phyloP scores from a whole-genome alignment of 2,113 vertebrate species.

The Plectropomus leopardus region DNA sequence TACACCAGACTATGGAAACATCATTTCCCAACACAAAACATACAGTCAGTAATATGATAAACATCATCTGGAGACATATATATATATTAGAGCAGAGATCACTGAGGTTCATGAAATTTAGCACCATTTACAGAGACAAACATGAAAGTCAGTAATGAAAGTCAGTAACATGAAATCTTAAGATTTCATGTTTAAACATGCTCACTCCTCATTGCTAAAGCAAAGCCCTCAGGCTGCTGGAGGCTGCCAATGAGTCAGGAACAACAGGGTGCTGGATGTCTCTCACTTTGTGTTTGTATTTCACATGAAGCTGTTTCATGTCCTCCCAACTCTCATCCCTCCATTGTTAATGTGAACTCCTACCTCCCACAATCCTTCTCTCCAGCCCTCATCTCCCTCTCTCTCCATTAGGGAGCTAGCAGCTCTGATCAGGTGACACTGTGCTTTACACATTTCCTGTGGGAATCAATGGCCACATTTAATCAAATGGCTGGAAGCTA shows the following conservation, averaged over 20 bases:
- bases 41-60: not conserved
- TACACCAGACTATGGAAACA: not conserved
- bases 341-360: slow-evolving; percentile 56
- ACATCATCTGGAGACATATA: not conserved
- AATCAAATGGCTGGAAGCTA: slow-evolving; percentile 69
- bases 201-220: slow-evolving; percentile 30
- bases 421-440: slow-evolving; percentile 65
- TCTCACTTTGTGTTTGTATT: slow-evolving; percentile 41
- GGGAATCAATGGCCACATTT: slow-evolving; percentile 72
- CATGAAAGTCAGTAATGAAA: no score
- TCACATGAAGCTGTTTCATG: slow-evolving; percentile 56
- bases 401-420: slow-evolving; percentile 59
- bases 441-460: slow-evolving; percentile 66
- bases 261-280: slow-evolving; percentile 41
- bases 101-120: slow-evolving; percentile 6
- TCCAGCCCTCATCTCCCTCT: slow-evolving; percentile 21
- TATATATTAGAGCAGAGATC: not conserved
- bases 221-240: slow-evolving; percentile 46
- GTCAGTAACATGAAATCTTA: slow-evolving; percentile 10
- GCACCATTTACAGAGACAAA: not conserved
- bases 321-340: slow-evolving; percentile 52
- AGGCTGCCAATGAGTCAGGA: slow-evolving; percentile 47
- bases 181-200: slow-evolving; percentile 24
- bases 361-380: slow-evolving; percentile 51
- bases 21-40: not conserved